Percentiles rank a stretch among this genome's conserved stretches.
Evolutionary conservation across 1,140 invertebrate species (phyloP).

Genomic region (Sycophaga agraensis): DNA sequence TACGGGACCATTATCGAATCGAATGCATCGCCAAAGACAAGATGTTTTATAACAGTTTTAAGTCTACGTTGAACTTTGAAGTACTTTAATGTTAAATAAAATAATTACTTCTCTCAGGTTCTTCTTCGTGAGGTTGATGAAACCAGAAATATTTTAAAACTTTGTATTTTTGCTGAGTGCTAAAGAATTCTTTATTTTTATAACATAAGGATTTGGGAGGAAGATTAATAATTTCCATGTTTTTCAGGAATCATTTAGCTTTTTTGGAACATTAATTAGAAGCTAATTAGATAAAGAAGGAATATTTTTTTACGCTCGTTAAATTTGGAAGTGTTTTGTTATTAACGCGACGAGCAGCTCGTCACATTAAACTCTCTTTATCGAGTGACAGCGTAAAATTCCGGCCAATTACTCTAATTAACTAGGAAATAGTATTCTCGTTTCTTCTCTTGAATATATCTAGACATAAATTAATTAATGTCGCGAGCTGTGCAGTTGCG

Average conservation of each 20-base stretch:
- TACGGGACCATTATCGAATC: constrained; percentile 20
- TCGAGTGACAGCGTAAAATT: not conserved
- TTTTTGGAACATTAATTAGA: not conserved
- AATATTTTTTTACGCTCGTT: constrained; percentile 25
- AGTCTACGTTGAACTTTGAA: constrained; percentile 13
- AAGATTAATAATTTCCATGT: constrained; percentile 1
- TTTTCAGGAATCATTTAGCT: not conserved
- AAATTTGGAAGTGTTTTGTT: constrained; percentile 6
- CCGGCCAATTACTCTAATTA: not conserved
- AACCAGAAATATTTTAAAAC: constrained; percentile 5
- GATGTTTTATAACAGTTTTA: constrained; percentile 18
- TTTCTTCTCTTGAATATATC: not conserved
- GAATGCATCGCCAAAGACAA: constrained; percentile 21
- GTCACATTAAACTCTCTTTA: not conserved
- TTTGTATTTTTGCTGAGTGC: constrained; percentile 3
- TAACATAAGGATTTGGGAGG: not conserved
- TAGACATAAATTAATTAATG: constrained; percentile 3
- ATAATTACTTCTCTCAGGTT: constrained; percentile 6
- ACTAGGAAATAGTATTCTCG: not conserved
- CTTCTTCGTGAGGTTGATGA: not conserved
- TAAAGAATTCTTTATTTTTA: constrained; percentile 22
- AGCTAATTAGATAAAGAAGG: constrained; percentile 1
- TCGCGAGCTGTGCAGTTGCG: constrained; percentile 18
- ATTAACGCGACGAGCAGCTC: constrained; percentile 6
- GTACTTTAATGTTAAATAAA: not conserved